These are phyloP conservation scores for Rhabdomys pumilio DNA, from an alignment of 2,797 vertebrate species.

Conservation along the genomic window DNA sequence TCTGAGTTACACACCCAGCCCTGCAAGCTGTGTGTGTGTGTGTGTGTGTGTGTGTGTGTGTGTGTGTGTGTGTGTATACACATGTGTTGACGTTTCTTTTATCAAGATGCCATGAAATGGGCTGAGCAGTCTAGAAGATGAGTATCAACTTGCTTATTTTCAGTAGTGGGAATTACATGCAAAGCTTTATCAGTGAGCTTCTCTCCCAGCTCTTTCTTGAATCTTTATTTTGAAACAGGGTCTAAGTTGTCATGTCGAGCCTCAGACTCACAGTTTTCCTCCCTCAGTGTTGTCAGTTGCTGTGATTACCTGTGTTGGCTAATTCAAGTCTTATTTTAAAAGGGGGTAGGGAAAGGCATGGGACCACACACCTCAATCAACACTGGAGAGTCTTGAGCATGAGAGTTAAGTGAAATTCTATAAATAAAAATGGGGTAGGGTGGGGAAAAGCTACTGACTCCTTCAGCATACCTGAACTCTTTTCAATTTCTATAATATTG, in stretches of 20 bases:
- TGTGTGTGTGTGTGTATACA: constrained; percentile 12
- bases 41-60: background rate
- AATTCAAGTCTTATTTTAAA: background rate
- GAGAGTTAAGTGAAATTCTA: background rate
- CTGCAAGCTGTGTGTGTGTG: background rate
- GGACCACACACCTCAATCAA: background rate
- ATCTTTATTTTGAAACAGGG: background rate
- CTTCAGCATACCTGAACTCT: constrained; percentile 32
- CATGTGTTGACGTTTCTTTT: constrained; percentile 54
- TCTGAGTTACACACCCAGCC: background rate
- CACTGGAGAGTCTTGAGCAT: background rate
- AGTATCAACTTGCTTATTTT: constrained; percentile 45
- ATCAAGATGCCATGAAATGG: constrained; percentile 20
- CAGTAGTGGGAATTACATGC: background rate
- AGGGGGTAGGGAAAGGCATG: background rate
- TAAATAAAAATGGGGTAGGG: background rate
- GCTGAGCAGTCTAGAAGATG: constrained; percentile 13
- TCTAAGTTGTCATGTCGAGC: background rate
- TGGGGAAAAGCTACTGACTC: constrained; percentile 18
- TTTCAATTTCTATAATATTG: constrained; percentile 49
- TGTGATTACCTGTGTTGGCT: background rate
- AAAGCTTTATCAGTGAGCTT: background rate
- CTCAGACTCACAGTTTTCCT: background rate
- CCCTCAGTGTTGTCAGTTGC: background rate
- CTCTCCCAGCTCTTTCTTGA: background rate